A percentile compares a stretch with the other conserved stretches of the same genome.
Evolutionary conservation across 2,888 invertebrate genomes (phyloP).

Genomic region (Sesia apiformis): DNA sequence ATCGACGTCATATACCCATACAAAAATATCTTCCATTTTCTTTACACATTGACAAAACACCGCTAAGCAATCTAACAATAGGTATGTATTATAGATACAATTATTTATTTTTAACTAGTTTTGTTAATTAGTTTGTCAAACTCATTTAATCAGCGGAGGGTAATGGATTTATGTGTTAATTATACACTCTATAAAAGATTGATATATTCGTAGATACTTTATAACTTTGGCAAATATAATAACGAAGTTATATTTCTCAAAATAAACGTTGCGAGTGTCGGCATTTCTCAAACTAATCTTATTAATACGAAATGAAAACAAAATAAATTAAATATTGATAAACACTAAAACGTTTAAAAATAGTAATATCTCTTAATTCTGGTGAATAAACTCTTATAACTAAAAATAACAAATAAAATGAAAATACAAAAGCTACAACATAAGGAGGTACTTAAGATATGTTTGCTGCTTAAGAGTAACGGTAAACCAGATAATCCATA

Average conservation of each 20-base stretch:
- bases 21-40: conserved; percentile 69
- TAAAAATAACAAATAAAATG: conserved; percentile 53
- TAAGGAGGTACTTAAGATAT: conserved; percentile 25
- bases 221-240: conserved; percentile 29
- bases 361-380: conserved; percentile 69
- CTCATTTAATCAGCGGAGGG: conserved; percentile 15
- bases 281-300: conserved; percentile 6
- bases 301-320: conserved; percentile 31
- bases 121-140: conserved; percentile 10
- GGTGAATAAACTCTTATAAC: conserved; percentile 62
- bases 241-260: conserved; percentile 10
- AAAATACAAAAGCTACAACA: conserved; percentile 35
- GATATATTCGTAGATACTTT: conserved; percentile 12
- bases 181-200: conserved; percentile 10
- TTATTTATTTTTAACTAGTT: background rate
- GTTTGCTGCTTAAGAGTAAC: background rate
- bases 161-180: conserved; percentile 9
- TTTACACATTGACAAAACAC: conserved; percentile 56
- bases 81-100: background rate
- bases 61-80: conserved; percentile 47
- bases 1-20: conserved; percentile 53
- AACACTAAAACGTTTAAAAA: conserved; percentile 40
- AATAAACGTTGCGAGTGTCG: conserved; percentile 6
- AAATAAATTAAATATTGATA: conserved; percentile 56
- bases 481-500: background rate